Conservation (phyloP, 2,113 vertebrate species). For the Gnathonemus echidnorhynchus region DNA sequence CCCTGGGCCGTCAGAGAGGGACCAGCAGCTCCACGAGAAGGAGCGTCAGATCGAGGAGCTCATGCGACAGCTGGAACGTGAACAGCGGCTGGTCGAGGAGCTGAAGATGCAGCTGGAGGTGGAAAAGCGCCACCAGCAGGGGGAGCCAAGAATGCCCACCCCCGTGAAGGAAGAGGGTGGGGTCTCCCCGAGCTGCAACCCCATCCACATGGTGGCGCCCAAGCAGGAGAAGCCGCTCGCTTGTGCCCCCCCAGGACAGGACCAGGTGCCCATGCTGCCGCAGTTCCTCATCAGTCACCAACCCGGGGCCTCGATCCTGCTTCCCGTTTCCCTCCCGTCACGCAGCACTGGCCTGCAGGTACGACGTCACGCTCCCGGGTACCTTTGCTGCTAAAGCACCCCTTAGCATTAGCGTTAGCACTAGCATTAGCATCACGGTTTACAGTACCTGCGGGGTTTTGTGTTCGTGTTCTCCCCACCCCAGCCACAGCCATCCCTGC, state of each 20-base stretch:
- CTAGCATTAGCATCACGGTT: not conserved
- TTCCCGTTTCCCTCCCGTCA: conserved; percentile 66
- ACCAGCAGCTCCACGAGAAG: conserved; percentile 78
- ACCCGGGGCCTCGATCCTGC: conserved; percentile 67
- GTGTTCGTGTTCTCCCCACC: not conserved
- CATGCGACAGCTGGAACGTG: conserved; percentile 71
- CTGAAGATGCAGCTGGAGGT: conserved; percentile 75
- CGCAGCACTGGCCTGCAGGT: conserved; percentile 68
- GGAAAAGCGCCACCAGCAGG: conserved; percentile 65
- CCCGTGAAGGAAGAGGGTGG: conserved; percentile 51
- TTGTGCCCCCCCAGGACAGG: conserved; percentile 19
- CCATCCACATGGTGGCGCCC: conserved; percentile 30
- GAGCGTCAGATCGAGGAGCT: conserved; percentile 76
- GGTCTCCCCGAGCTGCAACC: conserved; percentile 39
- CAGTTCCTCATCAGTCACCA: conserved; percentile 65
- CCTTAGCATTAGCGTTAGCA: not conserved
- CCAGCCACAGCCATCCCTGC: conserved; percentile 29
- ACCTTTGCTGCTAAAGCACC: not conserved
- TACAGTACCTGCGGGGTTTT: not conserved
- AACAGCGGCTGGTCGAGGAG: conserved; percentile 74
- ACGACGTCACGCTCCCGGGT: not conserved
- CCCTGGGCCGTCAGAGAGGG: conserved; percentile 66
- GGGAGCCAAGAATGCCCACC: conserved; percentile 26
- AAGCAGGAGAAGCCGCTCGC: conserved; percentile 45
- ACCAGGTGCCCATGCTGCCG: conserved; percentile 43